Conservation (phyloP, 2,888 invertebrate genomes). For the Thumatha senex region DNA sequence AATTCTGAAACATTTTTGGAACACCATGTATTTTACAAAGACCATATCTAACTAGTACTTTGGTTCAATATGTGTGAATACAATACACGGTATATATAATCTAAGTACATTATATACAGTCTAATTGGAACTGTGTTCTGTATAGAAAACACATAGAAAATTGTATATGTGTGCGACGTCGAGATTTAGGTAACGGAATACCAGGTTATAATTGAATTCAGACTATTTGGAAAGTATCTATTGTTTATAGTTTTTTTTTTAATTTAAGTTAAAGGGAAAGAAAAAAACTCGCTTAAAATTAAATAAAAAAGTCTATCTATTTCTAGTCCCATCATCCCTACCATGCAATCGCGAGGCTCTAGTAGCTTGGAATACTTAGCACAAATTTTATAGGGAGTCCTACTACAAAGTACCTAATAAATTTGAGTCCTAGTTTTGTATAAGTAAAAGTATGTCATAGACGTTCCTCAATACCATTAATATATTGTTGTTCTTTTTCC, state of each 20-base stretch:
- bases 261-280: neutral
- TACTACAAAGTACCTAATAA: too few relatives aligned
- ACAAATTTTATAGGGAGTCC: too few relatives aligned
- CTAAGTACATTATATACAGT: conserved; percentile 23
- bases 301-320: too few relatives aligned
- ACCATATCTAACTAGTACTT: conserved; percentile 16
- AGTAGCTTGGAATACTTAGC: too few relatives aligned
- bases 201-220: neutral
- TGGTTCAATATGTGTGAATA: conserved; percentile 19
- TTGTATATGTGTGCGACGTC: conserved; percentile 7
- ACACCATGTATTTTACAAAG: conserved; percentile 6
- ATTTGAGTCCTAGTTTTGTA: too few relatives aligned
- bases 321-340: too few relatives aligned
- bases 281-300: too few relatives aligned
- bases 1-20: neutral
- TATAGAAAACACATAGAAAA: conserved; percentile 35
- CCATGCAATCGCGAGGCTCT: too few relatives aligned
- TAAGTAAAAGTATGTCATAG: too few relatives aligned
- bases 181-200: conserved; percentile 14
- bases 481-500: too few relatives aligned
- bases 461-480: too few relatives aligned
- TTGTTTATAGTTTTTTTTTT: neutral
- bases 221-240: neutral
- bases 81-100: conserved; percentile 18
- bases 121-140: conserved; percentile 33